Evolutionary conservation across 2,797 vertebrate species (phyloP).

Genomic region (Helarctos malayanus): DNA sequence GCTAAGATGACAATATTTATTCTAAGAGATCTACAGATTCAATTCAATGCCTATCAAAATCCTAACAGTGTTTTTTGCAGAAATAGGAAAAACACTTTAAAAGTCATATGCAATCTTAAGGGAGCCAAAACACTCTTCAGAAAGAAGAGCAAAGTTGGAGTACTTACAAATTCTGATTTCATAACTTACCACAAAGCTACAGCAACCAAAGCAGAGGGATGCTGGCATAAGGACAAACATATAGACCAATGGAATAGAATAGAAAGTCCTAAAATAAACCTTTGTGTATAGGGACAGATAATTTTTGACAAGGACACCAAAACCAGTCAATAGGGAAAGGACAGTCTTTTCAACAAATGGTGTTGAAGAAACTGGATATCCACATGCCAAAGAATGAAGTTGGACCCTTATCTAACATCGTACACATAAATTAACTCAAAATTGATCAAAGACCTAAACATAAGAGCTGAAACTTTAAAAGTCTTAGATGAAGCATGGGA

Average conservation of each 20-base stretch:
- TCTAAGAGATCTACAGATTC: background rate
- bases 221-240: background rate
- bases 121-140: background rate
- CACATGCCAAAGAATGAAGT: background rate
- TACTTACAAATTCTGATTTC: background rate
- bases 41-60: background rate
- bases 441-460: background rate
- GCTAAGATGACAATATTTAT: background rate
- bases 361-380: background rate
- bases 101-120: constrained; percentile 34
- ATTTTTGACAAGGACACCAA: background rate
- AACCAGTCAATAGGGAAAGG: constrained; percentile 13
- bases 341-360: background rate
- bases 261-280: background rate
- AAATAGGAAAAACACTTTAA: background rate
- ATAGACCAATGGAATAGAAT: background rate
- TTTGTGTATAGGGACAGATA: background rate
- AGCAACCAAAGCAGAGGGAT: background rate
- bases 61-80: background rate
- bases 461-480: constrained; percentile 18
- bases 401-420: background rate
- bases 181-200: background rate
- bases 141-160: constrained; percentile 4
- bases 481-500: background rate
- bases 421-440: constrained; percentile 56